These are phyloP conservation scores for Fragum fragum DNA, from an alignment of 2,888 invertebrate genomes.

Conservation along the genomic window DNA sequence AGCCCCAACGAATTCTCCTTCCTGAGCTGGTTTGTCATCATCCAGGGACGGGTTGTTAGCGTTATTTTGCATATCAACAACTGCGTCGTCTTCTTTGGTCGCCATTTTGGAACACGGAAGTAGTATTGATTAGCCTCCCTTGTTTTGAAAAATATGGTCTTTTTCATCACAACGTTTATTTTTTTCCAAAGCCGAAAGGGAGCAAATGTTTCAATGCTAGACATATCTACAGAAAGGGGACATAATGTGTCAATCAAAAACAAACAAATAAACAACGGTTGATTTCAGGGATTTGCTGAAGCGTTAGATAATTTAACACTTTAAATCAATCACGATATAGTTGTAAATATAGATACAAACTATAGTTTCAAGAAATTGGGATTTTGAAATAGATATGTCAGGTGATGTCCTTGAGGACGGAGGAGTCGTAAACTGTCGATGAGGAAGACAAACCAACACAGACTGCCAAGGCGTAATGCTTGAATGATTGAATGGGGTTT, in stretches of 20 bases:
- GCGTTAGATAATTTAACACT: not conserved
- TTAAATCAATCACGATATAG: not conserved
- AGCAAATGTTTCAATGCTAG: not conserved
- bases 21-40: conserved; percentile 74
- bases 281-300: too few species aligned
- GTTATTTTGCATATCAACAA: conserved; percentile 31
- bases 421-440: too few species aligned
- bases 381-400: too few species aligned
- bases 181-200: not conserved
- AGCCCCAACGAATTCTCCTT: conserved; percentile 77
- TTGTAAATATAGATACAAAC: not conserved
- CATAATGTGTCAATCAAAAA: too few species aligned
- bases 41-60: conserved; percentile 68
- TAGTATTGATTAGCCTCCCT: conserved; percentile 34
- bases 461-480: too few species aligned
- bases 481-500: too few species aligned
- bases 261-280: too few species aligned
- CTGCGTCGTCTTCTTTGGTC: conserved; percentile 33
- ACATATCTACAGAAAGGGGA: too few species aligned
- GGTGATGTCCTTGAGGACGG: too few species aligned
- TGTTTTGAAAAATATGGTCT: conserved; percentile 4
- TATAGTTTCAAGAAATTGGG: too few species aligned
- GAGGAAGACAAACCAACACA: too few species aligned
- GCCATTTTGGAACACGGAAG: conserved; percentile 61
- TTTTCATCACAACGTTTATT: not conserved